Evolutionary conservation across 2,888 invertebrate species (phyloP).

Genomic region (Drosophila ustulata): DNA sequence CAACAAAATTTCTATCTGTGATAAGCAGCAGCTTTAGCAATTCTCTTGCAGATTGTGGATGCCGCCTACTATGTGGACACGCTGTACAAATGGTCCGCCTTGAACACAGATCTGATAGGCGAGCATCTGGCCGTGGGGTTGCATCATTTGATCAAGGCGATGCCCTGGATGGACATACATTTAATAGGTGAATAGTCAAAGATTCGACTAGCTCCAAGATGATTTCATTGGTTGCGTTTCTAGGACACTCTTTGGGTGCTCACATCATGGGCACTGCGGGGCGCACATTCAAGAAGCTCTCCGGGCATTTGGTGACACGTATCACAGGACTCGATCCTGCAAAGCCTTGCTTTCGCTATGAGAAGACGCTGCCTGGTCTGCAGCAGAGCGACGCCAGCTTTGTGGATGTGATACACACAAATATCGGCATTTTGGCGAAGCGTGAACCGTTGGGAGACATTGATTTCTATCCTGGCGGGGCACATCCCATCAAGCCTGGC

Average conservation of each 20-base stretch:
- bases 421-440: conserved; percentile 80
- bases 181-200: conserved; percentile 66
- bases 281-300: conserved; percentile 72
- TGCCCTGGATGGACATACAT: conserved; percentile 79
- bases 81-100: conserved; percentile 82
- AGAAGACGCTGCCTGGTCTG: conserved; percentile 71
- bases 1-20: background rate
- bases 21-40: background rate
- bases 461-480: conserved; percentile 83
- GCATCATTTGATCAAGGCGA: conserved; percentile 64
- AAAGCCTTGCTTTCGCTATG: conserved; percentile 81
- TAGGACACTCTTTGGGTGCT: conserved; percentile 84
- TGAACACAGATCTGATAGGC: conserved; percentile 83
- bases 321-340: conserved; percentile 84
- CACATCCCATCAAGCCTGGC: conserved; percentile 76
- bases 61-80: conserved; percentile 80
- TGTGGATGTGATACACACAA: conserved; percentile 83
- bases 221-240: background rate
- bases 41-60: conserved; percentile 74
- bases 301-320: conserved; percentile 75
- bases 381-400: conserved; percentile 80
- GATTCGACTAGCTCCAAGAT: background rate
- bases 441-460: conserved; percentile 80
- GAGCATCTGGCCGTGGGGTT: conserved; percentile 75
- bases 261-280: conserved; percentile 83